Evolutionary conservation across 2,888 invertebrate genomes (phyloP), one percentile per base, ranked within the genome.

Genomic region (Sphaeridia pumilis): DNA sequence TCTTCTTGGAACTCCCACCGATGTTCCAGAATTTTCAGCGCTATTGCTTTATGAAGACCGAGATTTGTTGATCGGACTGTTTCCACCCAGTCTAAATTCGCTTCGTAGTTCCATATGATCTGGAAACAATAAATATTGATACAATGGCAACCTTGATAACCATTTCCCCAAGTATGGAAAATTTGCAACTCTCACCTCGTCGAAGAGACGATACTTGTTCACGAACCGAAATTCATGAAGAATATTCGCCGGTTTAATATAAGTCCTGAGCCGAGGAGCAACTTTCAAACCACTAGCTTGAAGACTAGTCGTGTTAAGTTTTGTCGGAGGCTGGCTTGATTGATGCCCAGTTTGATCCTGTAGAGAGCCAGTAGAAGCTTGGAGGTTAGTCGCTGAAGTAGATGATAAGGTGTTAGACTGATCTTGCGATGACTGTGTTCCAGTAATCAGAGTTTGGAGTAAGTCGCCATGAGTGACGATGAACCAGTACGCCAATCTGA

Each of bases 181-280:
- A 14, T 28, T n/a, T 5, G 20, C 2, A 28, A 31, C 36, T 36
- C 25, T 45, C 35, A 65, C 65, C 61, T 65, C 65, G 52, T 65
- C 61, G 55, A 63, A 65, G 4, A 61, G 59, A 28, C 65, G 52
- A 45, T 62, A 58, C 38, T 57, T 58, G 44, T 62, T 65, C 10
- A 63, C 61, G 48, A 50, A 65, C 49, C 63, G 65, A 47, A 65
- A 65, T 24, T 61, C 63, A 48, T 65, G 65, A 52, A 60, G 57
- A 24, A 56, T 31, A 42, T 59, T 61, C 7, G 56, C 44, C 34
- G 44, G 44, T 36, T 60, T 61, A 17, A 56, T 44, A 25, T 48
- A 47, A 4, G 64, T 64, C 3, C 61, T 35, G 22, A 63, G 61
- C n/a, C 61, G 49, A 3, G 64, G 63, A 26, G 56, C 57, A 27